A percentile compares a stretch with the other conserved stretches of the same genome.
Conservation (phyloP, 2,113 vertebrate species). For the Syrmaticus mikado region DNA sequence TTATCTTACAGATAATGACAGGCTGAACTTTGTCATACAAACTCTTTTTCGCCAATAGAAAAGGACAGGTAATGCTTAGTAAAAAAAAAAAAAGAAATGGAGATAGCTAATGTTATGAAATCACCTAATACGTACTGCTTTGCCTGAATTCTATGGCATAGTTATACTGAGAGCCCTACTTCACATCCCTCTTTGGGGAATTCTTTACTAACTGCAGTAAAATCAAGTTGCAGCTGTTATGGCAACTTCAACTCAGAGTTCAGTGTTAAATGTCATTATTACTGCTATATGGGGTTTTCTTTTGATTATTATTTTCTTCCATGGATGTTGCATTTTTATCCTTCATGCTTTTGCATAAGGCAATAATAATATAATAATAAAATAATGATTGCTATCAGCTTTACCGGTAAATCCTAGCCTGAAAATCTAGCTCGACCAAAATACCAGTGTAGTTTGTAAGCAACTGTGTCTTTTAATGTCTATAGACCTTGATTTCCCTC, state of each 20-base stretch:
- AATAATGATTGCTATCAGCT: not conserved
- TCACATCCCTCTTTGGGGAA: not conserved
- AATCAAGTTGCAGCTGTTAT: conserved; percentile 20
- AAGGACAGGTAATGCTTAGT: not conserved
- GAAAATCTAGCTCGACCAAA: not conserved
- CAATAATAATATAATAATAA: not conserved
- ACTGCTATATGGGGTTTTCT: not conserved
- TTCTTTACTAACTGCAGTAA: not conserved
- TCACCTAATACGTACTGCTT: not conserved
- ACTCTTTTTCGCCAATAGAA: not conserved
- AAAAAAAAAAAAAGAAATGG: not conserved
- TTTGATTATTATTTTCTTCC: not conserved
- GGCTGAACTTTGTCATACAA: not conserved
- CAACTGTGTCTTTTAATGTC: not conserved
- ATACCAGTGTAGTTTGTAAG: not conserved
- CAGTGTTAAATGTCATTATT: not conserved
- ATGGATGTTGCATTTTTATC: not conserved
- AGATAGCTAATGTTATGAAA: not conserved
- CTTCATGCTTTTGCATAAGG: not conserved
- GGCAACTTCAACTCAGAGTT: not conserved
- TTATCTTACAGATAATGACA: not conserved
- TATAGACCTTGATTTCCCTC: not conserved
- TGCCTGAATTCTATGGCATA: not conserved
- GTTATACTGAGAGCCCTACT: not conserved
- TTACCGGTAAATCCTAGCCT: not conserved